Evolutionary conservation across 2,113 vertebrate species (phyloP).

Genomic region (Pygathrix nemaeus): DNA sequence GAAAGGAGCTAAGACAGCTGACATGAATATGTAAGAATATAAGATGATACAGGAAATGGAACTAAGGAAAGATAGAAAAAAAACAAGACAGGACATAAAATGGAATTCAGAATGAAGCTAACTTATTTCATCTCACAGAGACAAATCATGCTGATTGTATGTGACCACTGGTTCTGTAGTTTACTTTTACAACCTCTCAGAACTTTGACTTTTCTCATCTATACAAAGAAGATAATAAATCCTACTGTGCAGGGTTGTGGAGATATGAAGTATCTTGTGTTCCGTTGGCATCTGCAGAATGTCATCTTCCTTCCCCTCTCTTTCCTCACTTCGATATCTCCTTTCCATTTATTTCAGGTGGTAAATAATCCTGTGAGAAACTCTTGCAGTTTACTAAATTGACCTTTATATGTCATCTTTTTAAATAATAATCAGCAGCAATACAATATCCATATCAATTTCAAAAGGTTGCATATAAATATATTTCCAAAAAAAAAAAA

Average conservation of each 20-base stretch:
- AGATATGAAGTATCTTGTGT: neutral
- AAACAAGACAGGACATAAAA: neutral
- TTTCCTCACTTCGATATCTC: neutral
- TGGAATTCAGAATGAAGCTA: neutral
- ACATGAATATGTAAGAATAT: neutral
- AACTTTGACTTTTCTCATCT: neutral
- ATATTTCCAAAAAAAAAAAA: neutral
- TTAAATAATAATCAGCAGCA: neutral
- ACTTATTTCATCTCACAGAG: neutral
- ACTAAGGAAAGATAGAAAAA: neutral
- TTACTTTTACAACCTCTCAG: neutral
- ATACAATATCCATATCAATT: neutral
- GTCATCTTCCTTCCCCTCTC: neutral
- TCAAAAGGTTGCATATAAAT: neutral
- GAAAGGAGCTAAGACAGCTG: neutral
- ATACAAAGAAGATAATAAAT: neutral
- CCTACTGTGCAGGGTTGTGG: neutral
- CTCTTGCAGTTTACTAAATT: neutral
- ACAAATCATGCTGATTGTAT: neutral
- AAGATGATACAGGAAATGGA: neutral
- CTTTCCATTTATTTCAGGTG: neutral
- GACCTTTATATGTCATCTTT: neutral
- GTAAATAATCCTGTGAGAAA: neutral
- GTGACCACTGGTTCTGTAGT: neutral
- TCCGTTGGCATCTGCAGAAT: neutral